A percentile compares a stretch with the other conserved stretches of the same genome.
These are phyloP conservation scores for Eretmochelys imbricata DNA, from an alignment of 2,113 vertebrate genomes.

Conservation along the genomic window DNA sequence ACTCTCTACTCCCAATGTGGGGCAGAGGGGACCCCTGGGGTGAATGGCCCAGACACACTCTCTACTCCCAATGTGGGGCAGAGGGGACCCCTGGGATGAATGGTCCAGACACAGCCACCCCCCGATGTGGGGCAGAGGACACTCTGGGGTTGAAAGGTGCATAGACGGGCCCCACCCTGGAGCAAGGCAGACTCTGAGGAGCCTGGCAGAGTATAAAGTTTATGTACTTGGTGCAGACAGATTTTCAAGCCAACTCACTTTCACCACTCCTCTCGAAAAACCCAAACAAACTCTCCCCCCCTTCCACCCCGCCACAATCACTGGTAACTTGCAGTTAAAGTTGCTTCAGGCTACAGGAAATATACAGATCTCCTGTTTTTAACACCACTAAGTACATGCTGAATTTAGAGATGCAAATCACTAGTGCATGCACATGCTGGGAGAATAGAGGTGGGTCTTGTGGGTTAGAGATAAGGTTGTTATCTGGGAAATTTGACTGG, in stretches of 20 bases:
- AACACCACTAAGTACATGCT: not conserved
- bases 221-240: not conserved
- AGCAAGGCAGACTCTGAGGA: not conserved
- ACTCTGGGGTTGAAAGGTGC: fast-evolving
- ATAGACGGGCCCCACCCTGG: not conserved
- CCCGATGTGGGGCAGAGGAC: not conserved
- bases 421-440: not conserved
- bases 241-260: not conserved
- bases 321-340: not conserved
- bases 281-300: not conserved
- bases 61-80: too few species aligned
- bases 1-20: not conserved
- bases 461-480: not conserved
- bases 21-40: too few species aligned
- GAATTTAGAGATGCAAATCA: not conserved
- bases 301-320: not conserved
- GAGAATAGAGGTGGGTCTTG: not conserved
- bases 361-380: conserved; percentile 7
- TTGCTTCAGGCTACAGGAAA: conserved; percentile 1
- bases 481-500: not conserved
- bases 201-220: not conserved
- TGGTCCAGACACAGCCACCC: not conserved
- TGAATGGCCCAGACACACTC: not conserved
- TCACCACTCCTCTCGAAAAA: not conserved
- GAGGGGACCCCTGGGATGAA: not conserved